Evolutionary conservation across 2,888 invertebrate genomes (phyloP).

Genomic region (Pecten maximus): DNA sequence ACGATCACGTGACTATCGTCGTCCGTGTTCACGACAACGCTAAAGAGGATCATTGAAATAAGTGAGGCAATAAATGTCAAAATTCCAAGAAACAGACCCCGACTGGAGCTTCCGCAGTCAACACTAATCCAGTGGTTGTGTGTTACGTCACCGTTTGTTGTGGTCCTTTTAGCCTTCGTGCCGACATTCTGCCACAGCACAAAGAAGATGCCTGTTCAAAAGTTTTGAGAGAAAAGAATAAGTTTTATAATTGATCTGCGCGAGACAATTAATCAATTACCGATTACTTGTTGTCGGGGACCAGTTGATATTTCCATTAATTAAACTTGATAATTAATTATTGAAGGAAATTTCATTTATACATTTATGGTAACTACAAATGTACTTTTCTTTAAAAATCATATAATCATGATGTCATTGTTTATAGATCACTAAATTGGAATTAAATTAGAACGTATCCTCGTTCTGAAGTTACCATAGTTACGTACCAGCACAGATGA

Average conservation of each 20-base stretch:
- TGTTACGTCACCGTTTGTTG: conserved; percentile 45
- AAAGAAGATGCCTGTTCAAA: conserved; percentile 91
- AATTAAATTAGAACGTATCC: too few relatives aligned
- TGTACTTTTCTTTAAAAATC: too few relatives aligned
- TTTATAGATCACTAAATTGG: too few relatives aligned
- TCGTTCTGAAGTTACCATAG: background rate
- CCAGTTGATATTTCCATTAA: too few relatives aligned
- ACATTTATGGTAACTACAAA: too few relatives aligned
- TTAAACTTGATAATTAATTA: too few relatives aligned
- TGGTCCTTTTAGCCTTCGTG: conserved; percentile 36
- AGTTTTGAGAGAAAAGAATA: too few relatives aligned
- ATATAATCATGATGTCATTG: too few relatives aligned
- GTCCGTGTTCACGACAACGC: conserved; percentile 89
- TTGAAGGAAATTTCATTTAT: too few relatives aligned
- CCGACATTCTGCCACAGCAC: conserved; percentile 96
- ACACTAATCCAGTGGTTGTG: conserved; percentile 81
- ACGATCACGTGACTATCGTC: conserved; percentile 91
- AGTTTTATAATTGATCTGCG: too few relatives aligned
- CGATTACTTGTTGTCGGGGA: too few relatives aligned
- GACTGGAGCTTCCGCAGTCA: conserved; percentile 96
- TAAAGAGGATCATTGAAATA: conserved; percentile 92
- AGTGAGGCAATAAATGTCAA: conserved; percentile 85
- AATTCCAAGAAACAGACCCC: conserved; percentile 90
- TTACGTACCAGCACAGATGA: conserved; percentile 91
- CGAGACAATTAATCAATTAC: too few relatives aligned